Evolutionary conservation across 2,797 vertebrate genomes (phyloP).

Genomic region (Oreochromis grahami): DNA sequence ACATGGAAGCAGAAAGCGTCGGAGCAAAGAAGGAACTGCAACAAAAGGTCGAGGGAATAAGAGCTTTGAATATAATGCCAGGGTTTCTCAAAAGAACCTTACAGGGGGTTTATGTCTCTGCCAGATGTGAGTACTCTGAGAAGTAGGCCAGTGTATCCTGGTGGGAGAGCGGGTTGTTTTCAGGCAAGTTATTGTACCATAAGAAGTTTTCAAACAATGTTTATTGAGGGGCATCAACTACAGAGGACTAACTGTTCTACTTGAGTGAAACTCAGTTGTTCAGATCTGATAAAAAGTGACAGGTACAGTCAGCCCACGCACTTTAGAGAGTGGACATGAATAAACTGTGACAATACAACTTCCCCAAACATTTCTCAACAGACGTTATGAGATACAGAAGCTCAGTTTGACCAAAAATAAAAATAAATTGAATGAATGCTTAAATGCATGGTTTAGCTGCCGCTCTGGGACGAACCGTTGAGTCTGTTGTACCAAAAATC

Average conservation of each 20-base stretch:
- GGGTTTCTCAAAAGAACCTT: constrained; percentile 12
- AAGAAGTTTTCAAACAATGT: constrained; percentile 1
- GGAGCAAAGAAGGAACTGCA: background rate
- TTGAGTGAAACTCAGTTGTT: background rate
- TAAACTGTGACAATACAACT: background rate
- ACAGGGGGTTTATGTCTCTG: constrained; percentile 3
- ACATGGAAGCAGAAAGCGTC: background rate
- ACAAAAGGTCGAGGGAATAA: constrained; percentile 1
- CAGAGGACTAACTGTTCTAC: background rate
- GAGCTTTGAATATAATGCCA: constrained; percentile 13
- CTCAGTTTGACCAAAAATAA: background rate
- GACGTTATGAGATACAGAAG: background rate
- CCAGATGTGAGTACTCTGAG: constrained; percentile 10
- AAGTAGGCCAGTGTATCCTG: constrained; percentile 33
- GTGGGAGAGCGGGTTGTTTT: constrained; percentile 23
- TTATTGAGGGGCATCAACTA: background rate
- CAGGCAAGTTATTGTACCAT: constrained; percentile 11
- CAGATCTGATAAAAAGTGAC: background rate
- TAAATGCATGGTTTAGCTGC: background rate
- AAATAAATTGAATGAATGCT: background rate
- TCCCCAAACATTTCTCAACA: background rate
- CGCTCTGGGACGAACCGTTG: background rate
- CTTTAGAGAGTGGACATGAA: background rate
- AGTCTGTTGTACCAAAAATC: background rate
- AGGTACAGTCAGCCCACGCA: background rate